Conservation (phyloP, 2,797 vertebrate species). For the Geotrypetes seraphini region DNA sequence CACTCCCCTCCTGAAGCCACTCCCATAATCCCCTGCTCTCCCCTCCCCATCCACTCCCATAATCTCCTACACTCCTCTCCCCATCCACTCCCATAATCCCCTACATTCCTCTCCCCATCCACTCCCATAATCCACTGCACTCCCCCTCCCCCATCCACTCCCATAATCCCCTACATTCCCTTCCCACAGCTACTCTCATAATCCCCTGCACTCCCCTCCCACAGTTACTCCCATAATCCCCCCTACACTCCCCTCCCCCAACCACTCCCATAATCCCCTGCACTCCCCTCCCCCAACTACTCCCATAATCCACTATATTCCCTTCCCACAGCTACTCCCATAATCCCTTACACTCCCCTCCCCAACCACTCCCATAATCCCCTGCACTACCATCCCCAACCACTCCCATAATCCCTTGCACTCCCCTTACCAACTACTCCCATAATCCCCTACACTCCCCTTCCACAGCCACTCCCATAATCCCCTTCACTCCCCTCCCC, state of each 20-base stretch:
- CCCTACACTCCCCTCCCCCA: too few species aligned
- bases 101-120: background rate
- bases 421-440: background rate
- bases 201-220: background rate
- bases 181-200: background rate
- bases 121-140: background rate
- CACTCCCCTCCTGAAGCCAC: background rate
- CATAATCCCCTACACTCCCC: constrained; percentile 23
- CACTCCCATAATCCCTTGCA: background rate
- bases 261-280: too few species aligned
- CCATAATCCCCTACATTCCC: background rate
- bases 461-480: constrained; percentile 45
- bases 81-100: background rate
- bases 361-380: too few species aligned
- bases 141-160: background rate
- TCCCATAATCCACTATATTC: too few species aligned
- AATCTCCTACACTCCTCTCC: background rate
- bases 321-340: too few species aligned
- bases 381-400: background rate
- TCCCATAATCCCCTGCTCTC: too few species aligned
- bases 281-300: too few species aligned
- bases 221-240: background rate
- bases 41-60: background rate
- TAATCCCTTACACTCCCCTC: too few species aligned
- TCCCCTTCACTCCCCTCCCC: constrained; percentile 35